Percentiles rank a stretch among this genome's conserved stretches.
These are phyloP conservation scores for Isurus oxyrinchus DNA, from an alignment of 2,113 vertebrate genomes.

Conservation along the genomic window DNA sequence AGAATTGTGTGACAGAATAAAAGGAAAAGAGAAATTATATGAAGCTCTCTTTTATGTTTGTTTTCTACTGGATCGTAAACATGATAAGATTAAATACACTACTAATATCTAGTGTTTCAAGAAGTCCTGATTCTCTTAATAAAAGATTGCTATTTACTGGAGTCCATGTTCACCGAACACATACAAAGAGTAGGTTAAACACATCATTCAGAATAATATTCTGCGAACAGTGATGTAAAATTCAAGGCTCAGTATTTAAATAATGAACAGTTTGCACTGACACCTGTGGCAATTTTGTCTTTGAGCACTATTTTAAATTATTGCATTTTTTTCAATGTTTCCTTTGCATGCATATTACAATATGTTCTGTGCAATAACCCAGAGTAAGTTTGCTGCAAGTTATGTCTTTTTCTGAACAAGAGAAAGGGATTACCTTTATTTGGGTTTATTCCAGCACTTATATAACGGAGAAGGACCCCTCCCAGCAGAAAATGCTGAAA, in stretches of 20 bases:
- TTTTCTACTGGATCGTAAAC: background rate
- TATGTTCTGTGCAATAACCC: background rate
- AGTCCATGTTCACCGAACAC: background rate
- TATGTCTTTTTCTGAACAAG: background rate
- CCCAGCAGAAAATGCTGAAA: background rate
- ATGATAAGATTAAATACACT: constrained; percentile 17
- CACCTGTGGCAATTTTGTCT: background rate
- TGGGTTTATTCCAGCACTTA: background rate
- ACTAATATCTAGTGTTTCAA: background rate
- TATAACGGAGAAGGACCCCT: background rate
- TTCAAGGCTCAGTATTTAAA: background rate
- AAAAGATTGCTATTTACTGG: background rate
- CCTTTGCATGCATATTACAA: background rate
- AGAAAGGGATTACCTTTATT: background rate
- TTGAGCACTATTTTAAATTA: background rate
- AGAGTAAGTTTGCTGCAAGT: background rate
- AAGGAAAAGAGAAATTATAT: constrained; percentile 13
- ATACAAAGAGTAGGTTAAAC: background rate
- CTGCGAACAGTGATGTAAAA: background rate
- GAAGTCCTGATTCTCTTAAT: background rate
- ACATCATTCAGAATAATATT: background rate
- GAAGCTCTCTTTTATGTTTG: background rate
- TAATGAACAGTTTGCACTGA: background rate
- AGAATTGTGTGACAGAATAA: constrained; percentile 10
- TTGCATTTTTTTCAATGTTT: background rate